Percentiles rank a stretch among this genome's conserved stretches.
phyloP scores from a whole-genome alignment of 2,113 vertebrate genomes.

The Dromaius novaehollandiae region DNA sequence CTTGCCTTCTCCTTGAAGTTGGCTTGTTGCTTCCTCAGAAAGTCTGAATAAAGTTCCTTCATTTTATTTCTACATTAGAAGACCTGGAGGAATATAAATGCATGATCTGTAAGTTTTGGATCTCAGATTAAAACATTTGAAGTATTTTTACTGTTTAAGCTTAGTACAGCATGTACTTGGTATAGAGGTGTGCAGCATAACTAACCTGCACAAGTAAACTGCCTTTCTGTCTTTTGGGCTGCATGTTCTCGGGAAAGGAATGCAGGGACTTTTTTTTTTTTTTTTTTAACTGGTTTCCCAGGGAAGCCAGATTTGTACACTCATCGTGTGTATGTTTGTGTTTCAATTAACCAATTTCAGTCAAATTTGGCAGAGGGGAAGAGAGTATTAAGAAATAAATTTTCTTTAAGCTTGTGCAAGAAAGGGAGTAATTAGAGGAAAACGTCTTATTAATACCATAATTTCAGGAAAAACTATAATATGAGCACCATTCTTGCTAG shows the following conservation, averaged over 20 bases:
- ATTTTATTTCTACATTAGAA: not conserved
- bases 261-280: not conserved
- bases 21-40: not conserved
- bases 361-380: not conserved
- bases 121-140: not conserved
- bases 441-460: not conserved
- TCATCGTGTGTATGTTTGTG: not conserved
- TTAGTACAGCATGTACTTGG: not conserved
- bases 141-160: not conserved
- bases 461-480: not conserved
- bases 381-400: not conserved
- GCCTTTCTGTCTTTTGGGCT: not conserved
- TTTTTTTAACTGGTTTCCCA: not conserved
- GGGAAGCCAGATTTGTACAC: not conserved
- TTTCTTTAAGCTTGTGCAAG: not conserved
- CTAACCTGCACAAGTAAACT: not conserved
- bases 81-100: not conserved
- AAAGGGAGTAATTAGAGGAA: not conserved
- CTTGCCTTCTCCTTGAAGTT: not conserved
- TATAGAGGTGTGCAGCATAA: not conserved
- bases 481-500: not conserved
- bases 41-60: not conserved
- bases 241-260: not conserved
- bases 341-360: not conserved
- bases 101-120: not conserved